These are phyloP conservation scores for Drosophila macrospina DNA, from an alignment of 2,888 invertebrate genomes.

Conservation along the genomic window DNA sequence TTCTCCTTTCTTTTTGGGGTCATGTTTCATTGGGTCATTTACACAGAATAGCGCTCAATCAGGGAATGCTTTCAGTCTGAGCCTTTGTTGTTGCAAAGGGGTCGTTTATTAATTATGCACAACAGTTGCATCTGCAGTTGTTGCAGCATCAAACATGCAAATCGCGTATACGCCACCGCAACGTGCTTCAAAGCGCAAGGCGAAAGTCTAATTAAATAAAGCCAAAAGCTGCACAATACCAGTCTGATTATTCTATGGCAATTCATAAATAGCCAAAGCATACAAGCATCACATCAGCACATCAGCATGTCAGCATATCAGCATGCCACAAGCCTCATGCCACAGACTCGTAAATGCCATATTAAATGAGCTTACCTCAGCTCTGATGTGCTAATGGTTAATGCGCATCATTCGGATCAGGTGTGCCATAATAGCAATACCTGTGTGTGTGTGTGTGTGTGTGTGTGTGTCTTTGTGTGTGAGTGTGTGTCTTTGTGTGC, in stretches of 20 bases:
- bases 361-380: slow-evolving; percentile 36
- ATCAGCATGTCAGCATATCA: slow-evolving; percentile 13
- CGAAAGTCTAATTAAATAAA: slow-evolving; percentile 43
- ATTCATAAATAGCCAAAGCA: slow-evolving; percentile 30
- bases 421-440: slow-evolving; percentile 30
- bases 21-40: slow-evolving; percentile 56
- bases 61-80: slow-evolving; percentile 20
- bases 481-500: slow-evolving; percentile 4
- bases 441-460: background rate
- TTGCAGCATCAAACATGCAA: slow-evolving; percentile 48
- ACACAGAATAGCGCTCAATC: slow-evolving; percentile 58
- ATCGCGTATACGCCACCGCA: slow-evolving; percentile 52
- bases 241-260: slow-evolving; percentile 48
- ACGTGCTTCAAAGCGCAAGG: slow-evolving; percentile 31
- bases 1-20: slow-evolving; percentile 29
- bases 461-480: too few species aligned
- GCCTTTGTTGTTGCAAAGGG: slow-evolving; percentile 8
- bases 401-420: slow-evolving; percentile 51
- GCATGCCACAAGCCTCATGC: slow-evolving; percentile 34
- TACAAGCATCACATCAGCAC: slow-evolving; percentile 20
- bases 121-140: slow-evolving; percentile 8
- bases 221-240: slow-evolving; percentile 41
- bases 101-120: slow-evolving; percentile 61
- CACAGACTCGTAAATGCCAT: slow-evolving; percentile 42
- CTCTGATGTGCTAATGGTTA: slow-evolving; percentile 45